phyloP scores from a whole-genome alignment of 2,113 vertebrate genomes.

The Drymodes brunneopygia region DNA sequence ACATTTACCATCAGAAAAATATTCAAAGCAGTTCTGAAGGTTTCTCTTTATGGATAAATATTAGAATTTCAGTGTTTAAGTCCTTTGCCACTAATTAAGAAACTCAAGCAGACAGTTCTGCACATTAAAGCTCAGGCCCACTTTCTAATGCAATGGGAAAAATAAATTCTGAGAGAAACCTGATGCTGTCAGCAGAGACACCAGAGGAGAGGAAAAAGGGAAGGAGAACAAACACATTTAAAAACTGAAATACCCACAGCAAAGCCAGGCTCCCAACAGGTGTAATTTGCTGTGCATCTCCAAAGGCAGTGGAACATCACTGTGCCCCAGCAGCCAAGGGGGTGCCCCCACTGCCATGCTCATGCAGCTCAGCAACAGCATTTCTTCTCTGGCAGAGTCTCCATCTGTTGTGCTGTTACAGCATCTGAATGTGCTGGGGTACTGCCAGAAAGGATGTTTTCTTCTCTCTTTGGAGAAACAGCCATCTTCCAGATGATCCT shows the following conservation, averaged over 20 bases:
- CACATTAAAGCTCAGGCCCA: neutral
- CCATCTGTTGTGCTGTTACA: neutral
- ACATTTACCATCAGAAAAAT: neutral
- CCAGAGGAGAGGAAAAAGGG: neutral
- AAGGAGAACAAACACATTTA: neutral
- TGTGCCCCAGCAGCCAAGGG: neutral
- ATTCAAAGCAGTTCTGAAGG: neutral
- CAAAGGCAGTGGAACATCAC: neutral
- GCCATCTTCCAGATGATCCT: neutral
- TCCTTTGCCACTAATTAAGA: neutral
- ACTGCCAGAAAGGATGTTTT: neutral
- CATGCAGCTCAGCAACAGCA: neutral
- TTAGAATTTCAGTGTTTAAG: neutral
- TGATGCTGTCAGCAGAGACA: neutral
- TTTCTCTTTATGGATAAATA: neutral
- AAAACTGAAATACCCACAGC: neutral
- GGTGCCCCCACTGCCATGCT: neutral
- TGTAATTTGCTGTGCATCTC: neutral
- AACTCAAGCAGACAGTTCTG: neutral
- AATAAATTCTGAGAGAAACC: neutral
- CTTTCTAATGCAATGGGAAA: neutral
- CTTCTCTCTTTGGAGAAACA: neutral
- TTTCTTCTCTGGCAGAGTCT: neutral
- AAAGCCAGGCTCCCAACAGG: neutral
- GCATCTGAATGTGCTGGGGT: neutral